phyloP scores from a whole-genome alignment of 2,113 vertebrate species.

The Aleadryas rufinucha region DNA sequence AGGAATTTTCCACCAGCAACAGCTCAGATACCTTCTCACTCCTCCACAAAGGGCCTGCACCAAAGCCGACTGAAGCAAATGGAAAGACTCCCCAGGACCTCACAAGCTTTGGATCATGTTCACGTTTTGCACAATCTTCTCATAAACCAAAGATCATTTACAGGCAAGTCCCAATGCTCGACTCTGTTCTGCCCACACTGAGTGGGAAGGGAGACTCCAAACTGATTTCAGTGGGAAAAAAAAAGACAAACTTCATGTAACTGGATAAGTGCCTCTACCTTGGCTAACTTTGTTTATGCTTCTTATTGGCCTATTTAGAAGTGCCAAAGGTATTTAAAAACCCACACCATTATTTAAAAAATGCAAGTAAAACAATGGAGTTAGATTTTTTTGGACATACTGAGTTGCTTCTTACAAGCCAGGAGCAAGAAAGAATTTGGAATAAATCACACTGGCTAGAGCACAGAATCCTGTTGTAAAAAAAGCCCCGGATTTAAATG shows the following conservation, averaged over 20 bases:
- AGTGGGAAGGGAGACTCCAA: background rate
- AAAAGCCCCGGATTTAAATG: background rate
- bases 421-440: background rate
- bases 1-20: background rate
- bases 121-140: background rate
- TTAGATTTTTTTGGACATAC: background rate
- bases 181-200: background rate
- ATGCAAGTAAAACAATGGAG: background rate
- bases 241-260: background rate
- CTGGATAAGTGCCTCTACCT: background rate
- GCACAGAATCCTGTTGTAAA: background rate
- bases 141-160: background rate
- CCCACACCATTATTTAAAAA: background rate
- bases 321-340: background rate
- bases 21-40: background rate
- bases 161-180: background rate
- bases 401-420: constrained; percentile 1
- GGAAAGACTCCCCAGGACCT: background rate
- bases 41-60: background rate
- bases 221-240: background rate
- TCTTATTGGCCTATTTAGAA: background rate
- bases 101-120: background rate
- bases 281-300: background rate
- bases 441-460: background rate
- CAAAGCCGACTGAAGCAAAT: background rate